Percentiles rank a stretch among this genome's conserved stretches.
Evolutionary conservation across 2,888 invertebrate genomes (phyloP).

Genomic region (Brassicogethes aeneus): DNA sequence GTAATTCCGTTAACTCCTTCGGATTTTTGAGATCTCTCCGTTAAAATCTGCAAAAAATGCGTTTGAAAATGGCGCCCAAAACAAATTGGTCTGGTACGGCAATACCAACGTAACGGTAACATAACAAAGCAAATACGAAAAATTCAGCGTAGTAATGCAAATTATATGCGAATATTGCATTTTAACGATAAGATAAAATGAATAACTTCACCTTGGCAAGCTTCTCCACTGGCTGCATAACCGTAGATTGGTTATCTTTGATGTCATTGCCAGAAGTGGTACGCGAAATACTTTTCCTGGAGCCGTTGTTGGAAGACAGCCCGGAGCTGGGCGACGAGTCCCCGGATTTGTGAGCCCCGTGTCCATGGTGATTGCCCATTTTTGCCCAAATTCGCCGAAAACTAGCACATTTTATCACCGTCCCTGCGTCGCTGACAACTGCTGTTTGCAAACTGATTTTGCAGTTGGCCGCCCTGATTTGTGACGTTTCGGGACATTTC

Average conservation of each 20-base stretch:
- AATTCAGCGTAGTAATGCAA: too few species aligned
- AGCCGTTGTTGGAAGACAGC: slow-evolving; percentile 28
- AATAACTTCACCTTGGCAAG: slow-evolving; percentile 69
- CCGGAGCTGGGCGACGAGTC: slow-evolving; percentile 31
- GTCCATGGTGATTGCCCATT: slow-evolving; percentile 40
- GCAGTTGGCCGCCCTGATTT: too few species aligned
- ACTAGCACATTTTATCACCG: too few species aligned
- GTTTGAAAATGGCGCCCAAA: slow-evolving; percentile 8
- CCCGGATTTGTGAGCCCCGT: slow-evolving; percentile 26
- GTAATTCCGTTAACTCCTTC: slow-evolving; percentile 65
- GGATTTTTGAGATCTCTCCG: slow-evolving; percentile 58
- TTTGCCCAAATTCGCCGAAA: too few species aligned
- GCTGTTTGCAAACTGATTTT: too few species aligned
- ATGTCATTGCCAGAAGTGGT: slow-evolving; percentile 60
- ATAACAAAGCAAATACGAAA: too few species aligned
- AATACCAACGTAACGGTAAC: background rate
- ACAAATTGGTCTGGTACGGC: background rate
- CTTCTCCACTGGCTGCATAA: slow-evolving; percentile 66
- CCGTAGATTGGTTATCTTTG: slow-evolving; percentile 49
- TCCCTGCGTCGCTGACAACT: too few species aligned
- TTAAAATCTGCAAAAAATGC: slow-evolving; percentile 51
- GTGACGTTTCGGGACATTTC: too few species aligned
- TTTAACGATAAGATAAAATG: too few species aligned
- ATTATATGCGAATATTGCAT: too few species aligned
- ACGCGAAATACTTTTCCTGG: slow-evolving; percentile 47